A percentile compares a stretch with the other conserved stretches of the same genome.
Conservation (phyloP, 1,140 invertebrate species). For the Plectus sambesii region DNA sequence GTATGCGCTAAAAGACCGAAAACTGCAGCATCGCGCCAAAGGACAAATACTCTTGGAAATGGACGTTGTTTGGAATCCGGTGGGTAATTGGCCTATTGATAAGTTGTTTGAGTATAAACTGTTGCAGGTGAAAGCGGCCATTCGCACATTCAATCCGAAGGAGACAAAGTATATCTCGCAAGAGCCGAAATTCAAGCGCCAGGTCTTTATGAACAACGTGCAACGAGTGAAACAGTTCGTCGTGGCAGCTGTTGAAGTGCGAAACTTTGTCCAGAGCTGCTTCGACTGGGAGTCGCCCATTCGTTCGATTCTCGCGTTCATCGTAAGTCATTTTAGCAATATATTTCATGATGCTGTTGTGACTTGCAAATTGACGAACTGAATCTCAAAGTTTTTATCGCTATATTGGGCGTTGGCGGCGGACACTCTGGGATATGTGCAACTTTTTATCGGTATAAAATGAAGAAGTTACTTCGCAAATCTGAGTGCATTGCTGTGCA, state of each 20-base stretch:
- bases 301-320: conserved; percentile 72
- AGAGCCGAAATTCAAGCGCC: conserved; percentile 85
- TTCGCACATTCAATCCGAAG: conserved; percentile 82
- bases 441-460: too few relatives aligned
- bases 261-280: conserved; percentile 83
- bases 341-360: too few relatives aligned
- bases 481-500: too few relatives aligned
- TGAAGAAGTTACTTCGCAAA: too few relatives aligned
- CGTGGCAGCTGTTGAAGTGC: conserved; percentile 72
- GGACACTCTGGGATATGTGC: too few relatives aligned
- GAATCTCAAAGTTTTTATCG: too few relatives aligned
- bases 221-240: conserved; percentile 78
- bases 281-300: conserved; percentile 89
- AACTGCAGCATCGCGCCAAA: conserved; percentile 71
- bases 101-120: conserved; percentile 2
- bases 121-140: conserved; percentile 65
- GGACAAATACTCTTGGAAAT: conserved; percentile 88
- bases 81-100: conserved; percentile 49
- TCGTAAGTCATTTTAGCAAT: conserved; percentile 50
- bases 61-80: conserved; percentile 77
- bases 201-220: conserved; percentile 17
- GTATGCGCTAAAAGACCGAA: conserved; percentile 94
- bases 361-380: too few relatives aligned
- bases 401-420: too few relatives aligned
- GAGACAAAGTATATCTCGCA: conserved; percentile 88